These are phyloP conservation scores for Hydrocynus forskahlii DNA, from an alignment of 2,797 vertebrate species.

Conservation along the genomic window DNA sequence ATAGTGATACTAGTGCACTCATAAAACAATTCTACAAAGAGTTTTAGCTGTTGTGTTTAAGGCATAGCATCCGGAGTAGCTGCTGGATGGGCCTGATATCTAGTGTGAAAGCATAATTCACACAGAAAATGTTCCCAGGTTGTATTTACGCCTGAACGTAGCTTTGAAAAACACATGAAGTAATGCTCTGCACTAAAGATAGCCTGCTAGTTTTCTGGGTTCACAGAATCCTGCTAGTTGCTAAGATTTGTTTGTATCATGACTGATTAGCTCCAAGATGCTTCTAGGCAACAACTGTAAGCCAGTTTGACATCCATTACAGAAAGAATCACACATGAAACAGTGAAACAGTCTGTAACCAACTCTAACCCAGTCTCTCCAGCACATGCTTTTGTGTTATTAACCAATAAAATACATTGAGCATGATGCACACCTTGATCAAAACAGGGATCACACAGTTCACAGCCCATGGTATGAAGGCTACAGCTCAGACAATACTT, in stretches of 20 bases:
- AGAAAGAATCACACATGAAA: slow-evolving; percentile 4
- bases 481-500: background rate
- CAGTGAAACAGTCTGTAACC: background rate
- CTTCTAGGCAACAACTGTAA: slow-evolving; percentile 26
- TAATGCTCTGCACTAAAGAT: slow-evolving; percentile 28
- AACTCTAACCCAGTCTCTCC: background rate
- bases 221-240: slow-evolving; percentile 31
- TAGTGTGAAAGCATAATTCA: background rate
- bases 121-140: background rate
- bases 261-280: slow-evolving; percentile 20
- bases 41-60: background rate
- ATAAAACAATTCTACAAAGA: background rate
- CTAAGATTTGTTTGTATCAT: slow-evolving; percentile 18
- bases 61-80: background rate
- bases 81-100: background rate
- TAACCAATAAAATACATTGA: background rate
- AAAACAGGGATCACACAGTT: background rate
- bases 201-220: slow-evolving; percentile 12
- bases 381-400: background rate
- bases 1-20: background rate
- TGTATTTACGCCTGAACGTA: slow-evolving; percentile 12
- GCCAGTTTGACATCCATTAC: slow-evolving; percentile 30
- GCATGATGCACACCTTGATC: background rate
- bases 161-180: slow-evolving; percentile 20
- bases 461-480: slow-evolving; percentile 7